These are phyloP conservation scores for Crotalus viridis DNA, from an alignment of 2,113 vertebrate species.

Conservation along the genomic window DNA sequence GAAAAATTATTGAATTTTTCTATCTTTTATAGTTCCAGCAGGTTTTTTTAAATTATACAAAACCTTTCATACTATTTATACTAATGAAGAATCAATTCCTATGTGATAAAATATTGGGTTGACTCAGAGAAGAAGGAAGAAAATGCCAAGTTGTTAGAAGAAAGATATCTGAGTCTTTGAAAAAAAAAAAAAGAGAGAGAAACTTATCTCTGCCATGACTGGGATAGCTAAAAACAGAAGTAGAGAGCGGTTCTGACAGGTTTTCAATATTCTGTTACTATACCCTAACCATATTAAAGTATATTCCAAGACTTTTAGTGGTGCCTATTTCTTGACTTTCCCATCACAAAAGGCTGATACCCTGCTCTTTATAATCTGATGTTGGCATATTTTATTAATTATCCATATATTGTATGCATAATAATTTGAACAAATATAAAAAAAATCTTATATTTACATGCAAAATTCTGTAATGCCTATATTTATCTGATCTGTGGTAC, in stretches of 20 bases:
- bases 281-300: neutral
- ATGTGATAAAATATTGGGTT: neutral
- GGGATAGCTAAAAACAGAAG: neutral
- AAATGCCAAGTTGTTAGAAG: neutral
- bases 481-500: neutral
- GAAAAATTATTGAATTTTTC: neutral
- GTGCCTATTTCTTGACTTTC: neutral
- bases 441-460: too few relatives aligned
- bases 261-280: neutral
- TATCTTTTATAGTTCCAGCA: neutral
- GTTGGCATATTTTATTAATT: neutral
- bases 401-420: neutral
- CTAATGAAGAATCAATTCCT: neutral
- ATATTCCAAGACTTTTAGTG: neutral
- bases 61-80: neutral
- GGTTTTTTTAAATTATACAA: neutral
- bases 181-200: neutral
- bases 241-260: neutral
- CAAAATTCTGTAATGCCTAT: neutral
- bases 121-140: neutral
- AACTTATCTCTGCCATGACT: neutral
- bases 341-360: neutral
- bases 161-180: neutral
- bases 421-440: neutral
- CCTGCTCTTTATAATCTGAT: neutral